Percentiles rank a stretch among this genome's conserved stretches.
Conservation (phyloP, 2,797 vertebrate species). For the Tragopan temminckii region DNA sequence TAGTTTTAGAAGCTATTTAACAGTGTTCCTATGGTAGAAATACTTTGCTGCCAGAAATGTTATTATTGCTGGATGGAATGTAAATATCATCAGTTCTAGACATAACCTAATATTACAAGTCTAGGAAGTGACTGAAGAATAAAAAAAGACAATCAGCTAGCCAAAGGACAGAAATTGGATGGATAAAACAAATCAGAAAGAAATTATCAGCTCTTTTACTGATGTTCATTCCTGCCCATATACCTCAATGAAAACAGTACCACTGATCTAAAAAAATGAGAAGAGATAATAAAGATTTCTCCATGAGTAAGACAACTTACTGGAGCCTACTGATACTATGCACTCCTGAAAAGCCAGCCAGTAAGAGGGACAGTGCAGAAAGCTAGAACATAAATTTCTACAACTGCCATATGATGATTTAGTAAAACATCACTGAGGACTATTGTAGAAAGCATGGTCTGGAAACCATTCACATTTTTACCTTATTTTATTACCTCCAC, state of each 20-base stretch:
- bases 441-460: rapidly evolving
- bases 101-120: neutral
- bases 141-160: neutral
- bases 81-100: neutral
- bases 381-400: neutral
- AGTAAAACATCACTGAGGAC: neutral
- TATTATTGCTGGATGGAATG: neutral
- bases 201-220: neutral
- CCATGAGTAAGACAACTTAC: neutral
- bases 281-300: neutral
- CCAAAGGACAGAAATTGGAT: neutral
- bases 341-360: neutral
- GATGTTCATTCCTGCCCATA: neutral
- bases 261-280: neutral
- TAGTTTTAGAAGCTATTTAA: neutral
- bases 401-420: neutral
- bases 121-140: neutral
- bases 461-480: neutral
- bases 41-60: neutral
- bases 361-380: neutral
- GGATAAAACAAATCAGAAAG: neutral
- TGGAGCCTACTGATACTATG: neutral
- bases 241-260: neutral
- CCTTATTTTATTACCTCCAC: neutral
- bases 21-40: neutral